phyloP scores from a whole-genome alignment of 2,113 vertebrate genomes.

The Phrynocephalus versicolor region DNA sequence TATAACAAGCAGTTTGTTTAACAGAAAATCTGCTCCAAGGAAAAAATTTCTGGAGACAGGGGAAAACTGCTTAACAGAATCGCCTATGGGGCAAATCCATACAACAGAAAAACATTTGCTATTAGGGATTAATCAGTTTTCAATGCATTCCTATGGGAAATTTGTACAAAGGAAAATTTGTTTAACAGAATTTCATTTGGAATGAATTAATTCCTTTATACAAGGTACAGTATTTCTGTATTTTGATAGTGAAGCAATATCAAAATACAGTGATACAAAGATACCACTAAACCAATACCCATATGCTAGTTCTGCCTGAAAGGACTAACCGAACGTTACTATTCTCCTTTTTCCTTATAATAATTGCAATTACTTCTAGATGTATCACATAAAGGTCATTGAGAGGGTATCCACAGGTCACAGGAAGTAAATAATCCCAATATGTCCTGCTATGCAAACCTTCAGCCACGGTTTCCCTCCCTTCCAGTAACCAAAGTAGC shows the following conservation, averaged over 20 bases:
- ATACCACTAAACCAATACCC: not conserved
- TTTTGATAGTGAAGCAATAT: constrained; percentile 17
- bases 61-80: too few species aligned
- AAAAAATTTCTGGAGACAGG: too few species aligned
- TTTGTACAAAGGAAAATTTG: too few species aligned
- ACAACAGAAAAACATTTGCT: too few species aligned
- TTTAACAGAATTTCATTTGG: too few species aligned
- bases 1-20: too few species aligned
- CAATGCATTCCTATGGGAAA: too few species aligned
- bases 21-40: too few species aligned
- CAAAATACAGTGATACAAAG: not conserved
- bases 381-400: not conserved
- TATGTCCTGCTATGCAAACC: rapidly evolving
- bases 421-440: constrained; percentile 27
- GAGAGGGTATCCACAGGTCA: constrained; percentile 2
- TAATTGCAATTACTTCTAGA: constrained; percentile 3
- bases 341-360: not conserved
- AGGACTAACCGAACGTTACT: not conserved
- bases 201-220: too few species aligned
- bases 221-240: too few species aligned
- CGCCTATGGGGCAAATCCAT: too few species aligned
- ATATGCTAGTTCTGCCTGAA: not conserved
- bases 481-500: constrained; percentile 34
- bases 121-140: too few species aligned
- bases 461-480: constrained; percentile 44